Conservation (phyloP, 2,113 vertebrate genomes). For the Phyllostomus discolor region DNA sequence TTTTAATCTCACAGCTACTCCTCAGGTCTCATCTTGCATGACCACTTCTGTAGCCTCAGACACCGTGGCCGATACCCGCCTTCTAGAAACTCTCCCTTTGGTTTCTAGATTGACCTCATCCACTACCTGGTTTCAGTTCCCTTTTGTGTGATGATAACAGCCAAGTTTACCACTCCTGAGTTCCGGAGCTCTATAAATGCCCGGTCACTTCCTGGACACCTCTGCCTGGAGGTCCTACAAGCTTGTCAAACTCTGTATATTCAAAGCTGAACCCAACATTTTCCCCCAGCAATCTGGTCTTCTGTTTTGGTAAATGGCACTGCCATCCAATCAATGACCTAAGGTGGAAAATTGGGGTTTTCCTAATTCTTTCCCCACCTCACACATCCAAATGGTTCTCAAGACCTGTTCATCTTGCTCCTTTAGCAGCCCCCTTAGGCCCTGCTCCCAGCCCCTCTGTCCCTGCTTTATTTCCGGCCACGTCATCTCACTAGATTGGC, state of each 20-base stretch:
- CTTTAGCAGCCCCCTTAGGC: neutral
- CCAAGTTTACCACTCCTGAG: neutral
- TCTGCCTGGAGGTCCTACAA: neutral
- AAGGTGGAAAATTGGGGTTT: neutral
- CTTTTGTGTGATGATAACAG: neutral
- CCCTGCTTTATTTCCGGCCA: neutral
- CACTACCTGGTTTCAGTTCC: neutral
- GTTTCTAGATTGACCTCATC: conserved; percentile 43
- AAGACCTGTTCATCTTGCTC: neutral
- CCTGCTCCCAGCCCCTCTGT: neutral
- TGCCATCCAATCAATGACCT: neutral
- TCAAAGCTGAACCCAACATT: neutral
- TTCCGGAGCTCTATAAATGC: neutral
- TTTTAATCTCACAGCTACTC: neutral
- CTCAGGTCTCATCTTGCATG: neutral
- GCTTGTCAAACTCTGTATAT: neutral
- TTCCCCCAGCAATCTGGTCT: neutral
- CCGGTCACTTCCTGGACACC: neutral
- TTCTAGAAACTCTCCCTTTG: neutral
- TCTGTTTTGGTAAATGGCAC: neutral
- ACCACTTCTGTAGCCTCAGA: neutral
- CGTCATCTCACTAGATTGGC: neutral
- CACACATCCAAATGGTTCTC: neutral
- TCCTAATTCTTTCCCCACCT: neutral
- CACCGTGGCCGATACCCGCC: neutral